These are phyloP conservation scores for Lithophane semibrunnea DNA, from an alignment of 2,888 invertebrate species.

Conservation along the genomic window DNA sequence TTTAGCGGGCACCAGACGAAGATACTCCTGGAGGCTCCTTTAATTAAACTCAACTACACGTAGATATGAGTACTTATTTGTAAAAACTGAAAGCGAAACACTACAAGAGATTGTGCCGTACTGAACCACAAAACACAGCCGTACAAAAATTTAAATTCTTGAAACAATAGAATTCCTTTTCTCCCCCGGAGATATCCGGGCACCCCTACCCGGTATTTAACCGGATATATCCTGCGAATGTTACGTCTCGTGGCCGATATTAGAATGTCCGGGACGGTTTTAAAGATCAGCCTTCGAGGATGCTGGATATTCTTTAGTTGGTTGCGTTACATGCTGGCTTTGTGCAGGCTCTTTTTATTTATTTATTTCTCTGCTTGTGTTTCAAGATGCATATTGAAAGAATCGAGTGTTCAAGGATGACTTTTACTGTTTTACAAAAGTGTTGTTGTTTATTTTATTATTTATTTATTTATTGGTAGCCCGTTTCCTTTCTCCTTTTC, in stretches of 20 bases:
- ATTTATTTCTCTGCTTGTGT: conserved; percentile 28
- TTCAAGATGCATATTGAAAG: conserved; percentile 34
- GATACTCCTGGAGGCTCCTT: not conserved
- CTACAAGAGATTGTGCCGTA: not conserved
- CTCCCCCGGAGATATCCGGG: conserved; percentile 45
- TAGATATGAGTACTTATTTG: not conserved
- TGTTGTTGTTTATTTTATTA: conserved; percentile 6
- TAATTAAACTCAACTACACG: no score
- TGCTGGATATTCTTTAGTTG: conserved; percentile 47
- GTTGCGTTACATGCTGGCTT: conserved; percentile 54
- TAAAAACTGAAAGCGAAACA: not conserved
- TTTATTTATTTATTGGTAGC: conserved; percentile 4
- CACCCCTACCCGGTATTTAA: conserved; percentile 76
- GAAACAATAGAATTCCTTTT: conserved; percentile 62
- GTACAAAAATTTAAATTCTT: conserved; percentile 52
- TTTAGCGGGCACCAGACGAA: not conserved
- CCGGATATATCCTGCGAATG: conserved; percentile 69
- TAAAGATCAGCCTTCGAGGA: conserved; percentile 61
- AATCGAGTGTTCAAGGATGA: conserved; percentile 4
- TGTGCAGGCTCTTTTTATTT: conserved; percentile 31
- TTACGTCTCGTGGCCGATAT: conserved; percentile 72
- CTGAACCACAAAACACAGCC: conserved; percentile 13
- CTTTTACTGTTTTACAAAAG: not conserved
- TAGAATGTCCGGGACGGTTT: conserved; percentile 74
- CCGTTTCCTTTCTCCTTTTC: not conserved